These are phyloP conservation scores for Perccottus glenii DNA, from an alignment of 2,113 vertebrate genomes.

Conservation along the genomic window DNA sequence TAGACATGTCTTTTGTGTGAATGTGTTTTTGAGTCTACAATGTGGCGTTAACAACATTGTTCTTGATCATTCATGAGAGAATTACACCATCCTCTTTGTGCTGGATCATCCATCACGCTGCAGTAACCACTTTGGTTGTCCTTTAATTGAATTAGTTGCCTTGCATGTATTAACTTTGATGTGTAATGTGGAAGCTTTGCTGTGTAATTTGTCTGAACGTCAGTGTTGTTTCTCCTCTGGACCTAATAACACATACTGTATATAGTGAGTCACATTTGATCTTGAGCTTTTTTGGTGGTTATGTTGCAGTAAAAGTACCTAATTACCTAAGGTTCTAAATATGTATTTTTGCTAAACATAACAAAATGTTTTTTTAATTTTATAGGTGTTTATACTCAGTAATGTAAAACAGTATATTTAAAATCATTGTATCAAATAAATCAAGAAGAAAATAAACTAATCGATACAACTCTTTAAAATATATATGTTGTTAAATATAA, in stretches of 20 bases:
- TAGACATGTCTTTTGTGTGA: constrained; percentile 8
- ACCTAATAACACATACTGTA: constrained; percentile 8
- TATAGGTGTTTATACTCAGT: no score
- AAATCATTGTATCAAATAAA: no score
- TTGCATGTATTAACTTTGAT: constrained; percentile 12
- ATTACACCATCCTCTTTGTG: constrained; percentile 36
- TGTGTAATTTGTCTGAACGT: constrained; percentile 7
- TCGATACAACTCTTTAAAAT: no score
- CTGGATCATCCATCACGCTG: constrained; percentile 52
- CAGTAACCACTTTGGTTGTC: constrained; percentile 15
- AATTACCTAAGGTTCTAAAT: no score
- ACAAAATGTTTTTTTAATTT: no score
- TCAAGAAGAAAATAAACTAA: no score
- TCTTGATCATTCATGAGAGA: constrained; percentile 38
- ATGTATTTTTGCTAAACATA: no score
- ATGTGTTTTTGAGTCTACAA: constrained; percentile 6
- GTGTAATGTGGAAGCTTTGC: constrained; percentile 10
- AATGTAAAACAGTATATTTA: no score
- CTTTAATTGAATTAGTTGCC: constrained; percentile 50
- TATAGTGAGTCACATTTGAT: not conserved
- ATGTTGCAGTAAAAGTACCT: not conserved
- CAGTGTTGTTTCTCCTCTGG: not conserved
- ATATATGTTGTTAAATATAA: no score
- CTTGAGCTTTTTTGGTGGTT: not conserved
- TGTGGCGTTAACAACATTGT: constrained; percentile 19